Evolutionary conservation across 2,797 vertebrate species (phyloP).

Genomic region (Pangasius sanitwongsei): DNA sequence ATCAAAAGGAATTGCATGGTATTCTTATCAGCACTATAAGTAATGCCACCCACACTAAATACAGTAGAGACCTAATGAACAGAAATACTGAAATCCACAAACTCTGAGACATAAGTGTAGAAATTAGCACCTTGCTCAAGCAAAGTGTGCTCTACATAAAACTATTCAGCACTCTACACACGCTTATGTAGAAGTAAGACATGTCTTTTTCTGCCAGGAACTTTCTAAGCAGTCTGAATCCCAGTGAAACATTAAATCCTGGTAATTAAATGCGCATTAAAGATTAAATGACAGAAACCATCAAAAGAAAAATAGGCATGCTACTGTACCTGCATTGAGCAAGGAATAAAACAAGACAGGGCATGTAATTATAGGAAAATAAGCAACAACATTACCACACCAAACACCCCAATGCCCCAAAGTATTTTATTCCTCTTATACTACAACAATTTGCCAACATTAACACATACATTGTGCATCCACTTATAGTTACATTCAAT

Average conservation of each 20-base stretch:
- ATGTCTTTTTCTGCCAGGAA: not conserved
- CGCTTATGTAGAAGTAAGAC: not conserved
- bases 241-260: slow-evolving; percentile 17
- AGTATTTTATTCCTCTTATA: not conserved
- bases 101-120: not conserved
- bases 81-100: not conserved
- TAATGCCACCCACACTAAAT: not conserved
- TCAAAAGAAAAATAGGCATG: not conserved
- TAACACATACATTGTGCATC: not conserved
- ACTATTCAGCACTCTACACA: not conserved
- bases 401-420: not conserved
- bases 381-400: not conserved
- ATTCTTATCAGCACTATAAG: not conserved
- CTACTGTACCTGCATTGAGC: not conserved
- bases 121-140: not conserved
- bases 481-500: not conserved
- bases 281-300: not conserved
- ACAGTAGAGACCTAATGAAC: not conserved
- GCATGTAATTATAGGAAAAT: not conserved
- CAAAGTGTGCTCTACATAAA: not conserved
- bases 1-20: not conserved
- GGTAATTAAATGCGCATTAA: slow-evolving; percentile 4
- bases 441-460: not conserved
- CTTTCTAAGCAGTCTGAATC: not conserved
- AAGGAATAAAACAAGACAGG: not conserved